Percentiles rank a stretch among this genome's conserved stretches.
Evolutionary conservation across 2,113 vertebrate genomes (phyloP).

Genomic region (Erpornis zantholeuca): DNA sequence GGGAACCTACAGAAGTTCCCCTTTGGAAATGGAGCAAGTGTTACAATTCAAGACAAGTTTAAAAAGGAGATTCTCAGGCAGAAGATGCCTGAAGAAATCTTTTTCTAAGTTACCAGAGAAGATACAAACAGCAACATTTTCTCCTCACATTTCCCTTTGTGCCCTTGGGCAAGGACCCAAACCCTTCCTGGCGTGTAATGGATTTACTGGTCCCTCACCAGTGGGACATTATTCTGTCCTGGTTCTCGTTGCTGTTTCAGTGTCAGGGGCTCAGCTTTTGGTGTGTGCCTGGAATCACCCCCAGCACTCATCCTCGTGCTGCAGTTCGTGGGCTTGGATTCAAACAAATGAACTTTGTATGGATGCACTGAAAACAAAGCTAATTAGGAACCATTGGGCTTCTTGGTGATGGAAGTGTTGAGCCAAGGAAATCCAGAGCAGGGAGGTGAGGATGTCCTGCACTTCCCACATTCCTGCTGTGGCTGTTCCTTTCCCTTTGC

Average conservation of each 20-base stretch:
- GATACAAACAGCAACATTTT: background rate
- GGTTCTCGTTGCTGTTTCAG: background rate
- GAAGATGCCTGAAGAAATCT: too few relatives aligned
- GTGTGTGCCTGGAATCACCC: background rate
- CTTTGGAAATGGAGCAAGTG: too few relatives aligned
- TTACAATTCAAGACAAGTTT: too few relatives aligned
- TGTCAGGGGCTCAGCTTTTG: background rate
- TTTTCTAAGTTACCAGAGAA: too few relatives aligned
- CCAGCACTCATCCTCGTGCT: background rate
- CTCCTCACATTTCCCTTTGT: background rate
- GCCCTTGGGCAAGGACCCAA: background rate
- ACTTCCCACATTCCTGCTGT: background rate
- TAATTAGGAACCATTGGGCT: background rate
- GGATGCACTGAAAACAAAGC: background rate
- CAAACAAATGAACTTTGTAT: background rate
- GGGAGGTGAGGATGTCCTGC: background rate
- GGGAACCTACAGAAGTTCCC: too few relatives aligned
- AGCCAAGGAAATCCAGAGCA: background rate
- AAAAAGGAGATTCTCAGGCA: too few relatives aligned
- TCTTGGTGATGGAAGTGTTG: background rate
- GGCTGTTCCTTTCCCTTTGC: background rate
- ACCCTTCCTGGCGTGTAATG: background rate
- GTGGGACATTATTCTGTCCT: background rate
- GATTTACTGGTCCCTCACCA: background rate
- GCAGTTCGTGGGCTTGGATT: fast-evolving